These are phyloP conservation scores for Erythrocebus patas DNA, from an alignment of 2,113 vertebrate genomes.

Conservation along the genomic window DNA sequence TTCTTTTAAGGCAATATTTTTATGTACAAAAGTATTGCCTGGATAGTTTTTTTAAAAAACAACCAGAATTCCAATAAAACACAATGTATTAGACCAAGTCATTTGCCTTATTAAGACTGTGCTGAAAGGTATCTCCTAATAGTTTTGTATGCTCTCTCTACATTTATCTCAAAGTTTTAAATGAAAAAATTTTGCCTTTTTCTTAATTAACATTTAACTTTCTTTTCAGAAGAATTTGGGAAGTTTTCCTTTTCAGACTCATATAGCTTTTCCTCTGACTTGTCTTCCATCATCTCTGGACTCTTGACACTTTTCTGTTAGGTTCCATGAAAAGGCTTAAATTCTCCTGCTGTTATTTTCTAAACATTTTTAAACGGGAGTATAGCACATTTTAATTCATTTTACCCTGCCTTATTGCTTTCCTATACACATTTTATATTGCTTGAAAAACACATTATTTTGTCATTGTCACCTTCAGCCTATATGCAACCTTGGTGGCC, in stretches of 20 bases:
- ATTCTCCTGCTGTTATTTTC: background rate
- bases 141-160: background rate
- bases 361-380: background rate
- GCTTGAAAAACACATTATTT: conserved; percentile 16
- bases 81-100: background rate
- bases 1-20: background rate
- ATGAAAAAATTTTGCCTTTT: background rate
- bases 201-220: background rate
- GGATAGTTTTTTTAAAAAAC: background rate
- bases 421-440: background rate
- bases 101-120: background rate
- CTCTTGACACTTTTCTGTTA: background rate
- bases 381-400: conserved; percentile 27
- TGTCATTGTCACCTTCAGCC: background rate
- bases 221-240: background rate
- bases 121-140: background rate
- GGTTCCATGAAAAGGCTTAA: background rate
- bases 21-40: background rate
- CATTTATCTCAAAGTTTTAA: background rate
- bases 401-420: background rate
- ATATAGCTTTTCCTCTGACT: conserved; percentile 18
- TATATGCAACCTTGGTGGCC: background rate
- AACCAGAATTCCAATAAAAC: background rate
- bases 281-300: conserved; percentile 10
- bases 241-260: background rate